These are phyloP conservation scores for Athripsodes cinereus DNA, from an alignment of 2,888 invertebrate species.

Conservation along the genomic window DNA sequence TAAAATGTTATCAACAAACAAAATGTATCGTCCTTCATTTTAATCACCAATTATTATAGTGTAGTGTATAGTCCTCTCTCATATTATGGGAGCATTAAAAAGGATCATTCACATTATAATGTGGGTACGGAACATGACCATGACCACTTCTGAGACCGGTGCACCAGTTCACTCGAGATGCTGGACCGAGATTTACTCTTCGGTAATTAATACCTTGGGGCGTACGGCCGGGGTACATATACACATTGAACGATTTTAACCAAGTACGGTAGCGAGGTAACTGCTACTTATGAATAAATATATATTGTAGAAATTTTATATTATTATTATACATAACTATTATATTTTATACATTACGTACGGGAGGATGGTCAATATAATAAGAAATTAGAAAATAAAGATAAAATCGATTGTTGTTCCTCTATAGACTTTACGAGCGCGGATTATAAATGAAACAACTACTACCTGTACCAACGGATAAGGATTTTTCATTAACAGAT, in stretches of 20 bases:
- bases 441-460: neutral
- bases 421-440: neutral
- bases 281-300: slow-evolving; percentile 1
- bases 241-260: slow-evolving; percentile 5
- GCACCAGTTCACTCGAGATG: slow-evolving; percentile 15
- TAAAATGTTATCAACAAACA: no score
- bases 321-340: neutral
- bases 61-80: neutral
- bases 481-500: neutral
- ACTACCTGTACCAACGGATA: neutral
- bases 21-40: no score
- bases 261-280: neutral
- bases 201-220: slow-evolving; percentile 27
- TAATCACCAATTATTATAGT: no score
- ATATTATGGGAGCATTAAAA: neutral
- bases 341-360: neutral
- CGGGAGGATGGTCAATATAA: neutral
- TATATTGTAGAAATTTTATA: neutral
- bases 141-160: slow-evolving; percentile 8
- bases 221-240: slow-evolving; percentile 13
- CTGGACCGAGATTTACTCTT: slow-evolving; percentile 24
- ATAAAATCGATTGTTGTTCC: neutral
- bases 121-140: slow-evolving; percentile 12
- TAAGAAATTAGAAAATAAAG: slow-evolving; percentile 2
- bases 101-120: slow-evolving; percentile 2